phyloP scores from a whole-genome alignment of 1,140 invertebrate genomes.

The Cydia fagiglandana region DNA sequence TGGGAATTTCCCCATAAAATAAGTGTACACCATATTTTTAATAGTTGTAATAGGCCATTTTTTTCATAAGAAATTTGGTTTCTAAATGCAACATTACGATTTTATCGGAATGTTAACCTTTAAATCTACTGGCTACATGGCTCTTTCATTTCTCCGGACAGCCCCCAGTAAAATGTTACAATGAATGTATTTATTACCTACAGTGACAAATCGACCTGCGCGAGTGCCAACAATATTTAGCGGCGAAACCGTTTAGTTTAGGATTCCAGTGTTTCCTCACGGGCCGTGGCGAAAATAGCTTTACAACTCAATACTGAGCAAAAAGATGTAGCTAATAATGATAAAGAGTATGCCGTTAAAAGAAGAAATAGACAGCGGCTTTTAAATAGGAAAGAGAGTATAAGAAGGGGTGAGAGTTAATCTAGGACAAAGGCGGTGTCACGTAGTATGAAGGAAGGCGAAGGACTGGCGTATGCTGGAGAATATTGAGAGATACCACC shows the following conservation, averaged over 20 bases:
- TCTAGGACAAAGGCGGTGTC: too few relatives aligned
- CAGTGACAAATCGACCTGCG: conserved; percentile 25
- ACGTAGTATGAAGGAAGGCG: too few relatives aligned
- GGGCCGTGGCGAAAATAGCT: conserved; percentile 3
- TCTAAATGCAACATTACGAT: background rate
- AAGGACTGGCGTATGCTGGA: too few relatives aligned
- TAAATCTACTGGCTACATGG: background rate
- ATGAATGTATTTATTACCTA: conserved; percentile 23
- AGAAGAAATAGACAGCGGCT: too few relatives aligned
- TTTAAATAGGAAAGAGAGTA: too few relatives aligned
- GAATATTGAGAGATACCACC: too few relatives aligned
- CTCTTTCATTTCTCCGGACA: background rate
- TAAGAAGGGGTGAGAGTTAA: too few relatives aligned
- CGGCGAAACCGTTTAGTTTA: conserved; percentile 14
- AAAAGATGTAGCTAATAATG: background rate
- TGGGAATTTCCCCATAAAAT: too few relatives aligned
- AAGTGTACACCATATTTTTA: too few relatives aligned
- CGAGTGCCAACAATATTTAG: conserved; percentile 28
- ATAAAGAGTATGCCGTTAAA: background rate
- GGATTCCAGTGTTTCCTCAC: conserved; percentile 20
- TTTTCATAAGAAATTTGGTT: background rate
- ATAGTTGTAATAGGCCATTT: too few relatives aligned
- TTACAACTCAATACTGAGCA: conserved; percentile 6
- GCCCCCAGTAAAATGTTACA: conserved; percentile 14
- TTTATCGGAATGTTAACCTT: background rate